These are phyloP conservation scores for Drosophila ironensis DNA, from an alignment of 1,140 invertebrate species.

Conservation along the genomic window DNA sequence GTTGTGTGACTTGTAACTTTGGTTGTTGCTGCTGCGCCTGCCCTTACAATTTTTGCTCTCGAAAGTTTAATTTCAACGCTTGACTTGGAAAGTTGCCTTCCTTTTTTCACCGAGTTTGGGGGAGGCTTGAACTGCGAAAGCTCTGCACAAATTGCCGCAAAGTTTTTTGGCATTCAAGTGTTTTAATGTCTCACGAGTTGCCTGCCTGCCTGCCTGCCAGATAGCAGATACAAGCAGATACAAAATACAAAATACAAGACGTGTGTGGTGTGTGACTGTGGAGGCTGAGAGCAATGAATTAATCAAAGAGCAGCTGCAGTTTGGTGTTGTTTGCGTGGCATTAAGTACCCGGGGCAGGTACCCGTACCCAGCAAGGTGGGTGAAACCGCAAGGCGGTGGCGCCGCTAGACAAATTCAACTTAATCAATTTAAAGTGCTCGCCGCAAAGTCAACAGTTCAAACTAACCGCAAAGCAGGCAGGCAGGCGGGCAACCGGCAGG, in stretches of 20 bases:
- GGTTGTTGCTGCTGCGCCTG: conserved; percentile 40
- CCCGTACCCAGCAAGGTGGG: neutral
- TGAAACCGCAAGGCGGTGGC: conserved; percentile 43
- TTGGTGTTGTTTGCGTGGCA: conserved; percentile 38
- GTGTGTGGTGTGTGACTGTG: conserved; percentile 2
- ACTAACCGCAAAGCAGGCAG: conserved; percentile 60
- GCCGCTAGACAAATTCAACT: conserved; percentile 75
- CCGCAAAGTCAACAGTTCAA: conserved; percentile 78
- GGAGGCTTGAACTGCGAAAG: conserved; percentile 23
- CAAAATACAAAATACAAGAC: no score
- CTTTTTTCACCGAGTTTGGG: neutral
- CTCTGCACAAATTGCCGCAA: conserved; percentile 68
- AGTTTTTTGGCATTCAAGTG: conserved; percentile 70
- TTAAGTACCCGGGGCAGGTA: conserved; percentile 47
- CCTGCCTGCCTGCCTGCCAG: neutral
- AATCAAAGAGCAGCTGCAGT: conserved; percentile 56
- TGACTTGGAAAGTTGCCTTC: conserved; percentile 59
- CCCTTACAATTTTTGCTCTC: conserved; percentile 55
- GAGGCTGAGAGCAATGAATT: conserved; percentile 42
- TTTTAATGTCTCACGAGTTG: conserved; percentile 74
- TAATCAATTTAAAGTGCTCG: conserved; percentile 78
- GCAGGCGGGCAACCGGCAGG: conserved; percentile 7
- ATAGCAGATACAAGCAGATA: neutral
- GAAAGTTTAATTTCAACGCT: conserved; percentile 76
- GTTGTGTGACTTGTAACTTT: conserved; percentile 78